Conservation (phyloP, 2,797 vertebrate genomes). For the Gymnodraco acuticeps region DNA sequence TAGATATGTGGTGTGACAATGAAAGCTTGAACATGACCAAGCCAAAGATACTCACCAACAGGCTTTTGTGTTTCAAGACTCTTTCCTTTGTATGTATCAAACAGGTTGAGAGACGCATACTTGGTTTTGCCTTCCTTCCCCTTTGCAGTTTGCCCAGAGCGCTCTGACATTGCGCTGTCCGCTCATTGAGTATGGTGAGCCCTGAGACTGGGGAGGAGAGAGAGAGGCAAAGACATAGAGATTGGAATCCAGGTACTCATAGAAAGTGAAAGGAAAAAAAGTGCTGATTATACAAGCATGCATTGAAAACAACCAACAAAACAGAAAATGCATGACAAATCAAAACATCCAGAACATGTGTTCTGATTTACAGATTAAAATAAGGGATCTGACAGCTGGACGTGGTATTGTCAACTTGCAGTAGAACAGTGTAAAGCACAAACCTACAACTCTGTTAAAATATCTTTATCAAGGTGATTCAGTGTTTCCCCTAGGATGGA, state of each 20-base stretch:
- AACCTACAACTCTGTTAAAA: no score
- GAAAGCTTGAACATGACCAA: background rate
- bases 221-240: background rate
- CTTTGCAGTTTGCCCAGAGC: constrained; percentile 99
- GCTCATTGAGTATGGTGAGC: constrained; percentile 99
- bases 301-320: constrained; percentile 9
- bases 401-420: no score
- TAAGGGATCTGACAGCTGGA: background rate
- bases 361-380: background rate
- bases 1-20: background rate
- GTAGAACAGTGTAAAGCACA: no score
- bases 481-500: no score
- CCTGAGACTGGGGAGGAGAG: constrained; percentile 85
- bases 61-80: constrained; percentile 98
- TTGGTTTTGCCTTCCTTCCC: constrained; percentile 99
- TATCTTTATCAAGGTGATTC: no score
- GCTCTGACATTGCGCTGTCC: constrained; percentile 99
- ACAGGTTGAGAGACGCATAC: constrained; percentile 99
- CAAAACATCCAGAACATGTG: constrained; percentile 2
- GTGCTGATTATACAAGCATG: background rate
- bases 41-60: constrained; percentile 87
- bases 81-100: constrained; percentile 99
- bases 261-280: constrained; percentile 39
- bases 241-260: constrained; percentile 36
- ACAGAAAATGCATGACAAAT: constrained; percentile 4